Base-by-base conservation (phyloP, 2,113 vertebrate genomes). In the Mormyrus iriodes region DNA sequence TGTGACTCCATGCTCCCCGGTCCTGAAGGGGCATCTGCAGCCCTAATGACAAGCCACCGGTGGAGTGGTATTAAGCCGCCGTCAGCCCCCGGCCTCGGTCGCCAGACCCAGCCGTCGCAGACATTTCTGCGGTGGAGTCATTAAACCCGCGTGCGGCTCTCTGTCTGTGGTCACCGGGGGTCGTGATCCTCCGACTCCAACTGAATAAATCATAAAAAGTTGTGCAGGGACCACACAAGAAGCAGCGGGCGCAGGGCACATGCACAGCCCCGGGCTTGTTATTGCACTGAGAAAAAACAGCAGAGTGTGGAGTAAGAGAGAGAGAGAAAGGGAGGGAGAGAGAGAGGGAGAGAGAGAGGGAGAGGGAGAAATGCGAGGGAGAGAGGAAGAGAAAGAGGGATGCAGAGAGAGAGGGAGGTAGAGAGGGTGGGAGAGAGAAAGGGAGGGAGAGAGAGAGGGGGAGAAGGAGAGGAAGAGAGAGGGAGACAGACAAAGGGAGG, bases 161-260 rank as follows among this genome's bases (percentile, higher is more conserved):
- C 97, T 97, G 97, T 99, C 98, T 99, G 97, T 98, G 98, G 98
- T 98, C 97, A 97, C 97, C 97, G 97, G 98, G 97, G 98, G 98
- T 99, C 98, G 97, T 96, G 98, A 97, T 99, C 98, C 97, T 97
- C 97, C 98, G 97, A 97, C 98, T 99, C 97, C 98, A 98, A 97
- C 97, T 99, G 98, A 99, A 99, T 99, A 99, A 99, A 99, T 99
- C 98, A 99, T 98, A 98, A 99, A 79, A 97, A 98, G 98, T 97
- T 97, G 97, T 97, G 97, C 96, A 92, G 93, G 94, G 98, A 99
- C 98, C 98, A 99, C 98, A 99, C 98, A 99, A 98, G 98, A 97
- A 98, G 97, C 92, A 90, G 92, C 94, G 94, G 95, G 95, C 93
- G 96, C 94, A 95, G 95, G 95, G 96, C 96, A 95, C 96, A 96